phyloP scores from a whole-genome alignment of 64 coral and sea anemone species.

The Catalaphyllia jardinei region DNA sequence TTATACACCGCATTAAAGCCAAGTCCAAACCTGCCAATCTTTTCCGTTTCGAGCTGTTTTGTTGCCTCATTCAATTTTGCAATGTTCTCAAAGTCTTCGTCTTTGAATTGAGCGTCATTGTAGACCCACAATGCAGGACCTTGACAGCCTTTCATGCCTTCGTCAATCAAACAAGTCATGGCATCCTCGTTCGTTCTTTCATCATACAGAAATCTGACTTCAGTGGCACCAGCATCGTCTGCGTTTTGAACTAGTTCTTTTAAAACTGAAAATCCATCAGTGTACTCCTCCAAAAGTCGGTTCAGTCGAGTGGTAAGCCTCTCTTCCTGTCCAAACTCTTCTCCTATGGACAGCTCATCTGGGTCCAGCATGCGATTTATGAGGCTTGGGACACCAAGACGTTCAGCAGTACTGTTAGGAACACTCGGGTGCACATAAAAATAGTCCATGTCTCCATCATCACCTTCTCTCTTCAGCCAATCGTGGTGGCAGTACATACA shows the following conservation, averaged over 20 bases:
- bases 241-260: conserved; percentile 89
- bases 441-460: conserved; percentile 24
- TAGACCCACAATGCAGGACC: conserved; percentile 31
- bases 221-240: conserved; percentile 78
- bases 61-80: conserved; percentile 80
- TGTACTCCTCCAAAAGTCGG: conserved; percentile 70
- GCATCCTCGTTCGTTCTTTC: conserved; percentile 60
- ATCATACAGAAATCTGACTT: conserved; percentile 73
- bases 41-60: conserved; percentile 71
- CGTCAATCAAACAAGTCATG: conserved; percentile 22
- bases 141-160: conserved; percentile 18
- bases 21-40: conserved; percentile 94
- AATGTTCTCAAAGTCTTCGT: conserved; percentile 92
- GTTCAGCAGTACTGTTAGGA: conserved; percentile 46
- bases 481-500: conserved; percentile 75
- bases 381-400: conserved; percentile 60
- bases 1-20: conserved; percentile 97
- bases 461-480: conserved; percentile 58
- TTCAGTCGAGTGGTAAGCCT: conserved; percentile 56
- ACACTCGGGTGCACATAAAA: conserved; percentile 52
- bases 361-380: conserved; percentile 62
- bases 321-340: conserved; percentile 76
- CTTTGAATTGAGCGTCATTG: conserved; percentile 36
- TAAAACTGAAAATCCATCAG: conserved; percentile 61
- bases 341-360: conserved; percentile 63